A percentile compares a stretch with the other conserved stretches of the same genome.
These are phyloP conservation scores for Ptilonorhynchus violaceus DNA, from an alignment of 2,113 vertebrate species.

Conservation along the genomic window DNA sequence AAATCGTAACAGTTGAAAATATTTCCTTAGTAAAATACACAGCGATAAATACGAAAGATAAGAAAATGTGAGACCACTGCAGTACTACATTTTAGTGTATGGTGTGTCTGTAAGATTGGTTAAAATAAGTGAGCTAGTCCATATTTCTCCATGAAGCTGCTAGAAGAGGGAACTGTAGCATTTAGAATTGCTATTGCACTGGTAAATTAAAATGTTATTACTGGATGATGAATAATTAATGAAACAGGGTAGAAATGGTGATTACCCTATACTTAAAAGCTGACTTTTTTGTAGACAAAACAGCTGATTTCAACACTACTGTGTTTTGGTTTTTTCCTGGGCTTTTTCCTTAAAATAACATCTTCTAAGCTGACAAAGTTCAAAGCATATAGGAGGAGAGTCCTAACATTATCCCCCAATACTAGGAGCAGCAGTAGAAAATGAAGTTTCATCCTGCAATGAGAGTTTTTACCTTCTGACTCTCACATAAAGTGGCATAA, in stretches of 20 bases:
- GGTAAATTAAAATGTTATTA: not conserved
- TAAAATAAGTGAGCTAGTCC: not conserved
- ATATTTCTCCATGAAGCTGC: not conserved
- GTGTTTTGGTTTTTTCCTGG: fast-evolving
- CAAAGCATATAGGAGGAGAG: not conserved
- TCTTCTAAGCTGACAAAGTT: not conserved
- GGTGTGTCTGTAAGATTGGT: not conserved
- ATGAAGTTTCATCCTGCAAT: not conserved
- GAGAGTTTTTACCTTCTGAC: not conserved
- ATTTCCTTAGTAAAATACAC: not conserved
- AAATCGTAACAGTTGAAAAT: not conserved
- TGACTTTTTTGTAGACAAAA: not conserved
- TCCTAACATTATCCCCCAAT: not conserved
- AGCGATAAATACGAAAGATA: not conserved
- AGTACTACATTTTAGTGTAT: not conserved
- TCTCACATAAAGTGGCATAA: not conserved
- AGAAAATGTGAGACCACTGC: not conserved
- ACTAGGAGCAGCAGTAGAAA: not conserved
- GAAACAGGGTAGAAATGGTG: not conserved
- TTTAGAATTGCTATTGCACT: not conserved
- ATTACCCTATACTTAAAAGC: not conserved
- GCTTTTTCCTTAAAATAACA: not conserved
- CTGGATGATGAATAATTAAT: not conserved
- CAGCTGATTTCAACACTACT: not conserved
- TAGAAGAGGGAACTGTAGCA: not conserved